phyloP scores from a whole-genome alignment of 2,797 vertebrate species.

The Argya squamiceps region DNA sequence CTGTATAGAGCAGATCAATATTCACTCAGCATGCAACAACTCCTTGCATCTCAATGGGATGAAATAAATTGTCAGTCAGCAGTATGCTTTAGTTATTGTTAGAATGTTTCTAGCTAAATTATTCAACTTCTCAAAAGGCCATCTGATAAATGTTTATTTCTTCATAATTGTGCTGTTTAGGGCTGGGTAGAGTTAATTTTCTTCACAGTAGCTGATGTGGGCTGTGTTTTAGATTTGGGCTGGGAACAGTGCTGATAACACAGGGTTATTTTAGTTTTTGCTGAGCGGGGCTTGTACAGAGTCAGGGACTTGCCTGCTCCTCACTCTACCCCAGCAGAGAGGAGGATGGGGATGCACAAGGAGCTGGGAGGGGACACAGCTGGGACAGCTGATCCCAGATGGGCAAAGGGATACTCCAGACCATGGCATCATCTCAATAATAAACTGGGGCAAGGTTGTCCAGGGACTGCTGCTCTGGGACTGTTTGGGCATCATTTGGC shows the following conservation, averaged over 20 bases:
- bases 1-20: conserved; percentile 73
- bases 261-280: background rate
- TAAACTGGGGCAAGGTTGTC: background rate
- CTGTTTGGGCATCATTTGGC: background rate
- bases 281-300: background rate
- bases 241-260: background rate
- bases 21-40: conserved; percentile 65
- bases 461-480: background rate
- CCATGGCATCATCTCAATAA: background rate
- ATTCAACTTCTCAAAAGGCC: conserved; percentile 74
- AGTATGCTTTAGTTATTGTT: conserved; percentile 56
- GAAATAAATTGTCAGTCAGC: conserved; percentile 74
- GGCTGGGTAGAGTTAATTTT: background rate
- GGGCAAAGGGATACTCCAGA: background rate
- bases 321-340: fast-evolving
- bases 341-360: background rate
- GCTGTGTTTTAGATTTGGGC: background rate
- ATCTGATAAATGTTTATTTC: conserved; percentile 78
- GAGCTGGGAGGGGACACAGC: background rate
- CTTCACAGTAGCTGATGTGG: background rate
- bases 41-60: conserved; percentile 58
- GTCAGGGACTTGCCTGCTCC: background rate
- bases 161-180: conserved; percentile 48
- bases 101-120: conserved; percentile 61
- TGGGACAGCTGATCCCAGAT: background rate